A percentile compares a stretch with the other conserved stretches of the same genome.
Conservation (phyloP, 2,888 invertebrate genomes). For the Nymphalis c-album region DNA sequence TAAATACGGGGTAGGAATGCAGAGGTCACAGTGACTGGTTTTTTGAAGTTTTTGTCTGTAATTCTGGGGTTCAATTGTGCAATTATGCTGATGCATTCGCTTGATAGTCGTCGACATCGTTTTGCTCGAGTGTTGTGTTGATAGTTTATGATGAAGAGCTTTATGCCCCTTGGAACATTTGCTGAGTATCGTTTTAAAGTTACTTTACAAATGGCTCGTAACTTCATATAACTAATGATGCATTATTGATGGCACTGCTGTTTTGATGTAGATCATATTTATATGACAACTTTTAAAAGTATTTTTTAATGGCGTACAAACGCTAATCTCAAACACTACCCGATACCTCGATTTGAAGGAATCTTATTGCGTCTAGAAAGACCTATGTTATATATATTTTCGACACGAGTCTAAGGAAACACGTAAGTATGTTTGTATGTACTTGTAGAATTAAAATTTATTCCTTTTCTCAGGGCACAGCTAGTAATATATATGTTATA, state of each 20-base stretch:
- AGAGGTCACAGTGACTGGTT: constrained; percentile 49
- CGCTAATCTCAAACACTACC: no score
- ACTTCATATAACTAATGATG: constrained; percentile 28
- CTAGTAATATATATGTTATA: no score
- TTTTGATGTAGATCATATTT: background rate
- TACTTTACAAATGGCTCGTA: constrained; percentile 28
- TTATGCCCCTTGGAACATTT: constrained; percentile 41
- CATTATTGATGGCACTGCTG: constrained; percentile 16
- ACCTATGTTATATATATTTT: no score
- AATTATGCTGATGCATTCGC: constrained; percentile 77
- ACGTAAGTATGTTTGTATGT: no score
- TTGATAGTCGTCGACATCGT: constrained; percentile 62
- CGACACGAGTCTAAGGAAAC: no score
- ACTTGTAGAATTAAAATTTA: no score
- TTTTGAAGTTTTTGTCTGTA: constrained; percentile 60
- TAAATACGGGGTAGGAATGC: constrained; percentile 29
- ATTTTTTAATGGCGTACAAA: no score
- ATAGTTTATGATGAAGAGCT: constrained; percentile 71
- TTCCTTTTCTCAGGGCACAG: no score
- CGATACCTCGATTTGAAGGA: no score
- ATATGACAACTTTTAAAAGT: background rate
- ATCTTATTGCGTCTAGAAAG: no score
- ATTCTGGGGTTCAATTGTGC: constrained; percentile 65
- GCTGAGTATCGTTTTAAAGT: constrained; percentile 45
- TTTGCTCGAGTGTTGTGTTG: constrained; percentile 65